Percentiles rank a stretch among this genome's conserved stretches.
Conservation (phyloP, 2,113 vertebrate genomes). For the Tauraco erythrolophus region DNA sequence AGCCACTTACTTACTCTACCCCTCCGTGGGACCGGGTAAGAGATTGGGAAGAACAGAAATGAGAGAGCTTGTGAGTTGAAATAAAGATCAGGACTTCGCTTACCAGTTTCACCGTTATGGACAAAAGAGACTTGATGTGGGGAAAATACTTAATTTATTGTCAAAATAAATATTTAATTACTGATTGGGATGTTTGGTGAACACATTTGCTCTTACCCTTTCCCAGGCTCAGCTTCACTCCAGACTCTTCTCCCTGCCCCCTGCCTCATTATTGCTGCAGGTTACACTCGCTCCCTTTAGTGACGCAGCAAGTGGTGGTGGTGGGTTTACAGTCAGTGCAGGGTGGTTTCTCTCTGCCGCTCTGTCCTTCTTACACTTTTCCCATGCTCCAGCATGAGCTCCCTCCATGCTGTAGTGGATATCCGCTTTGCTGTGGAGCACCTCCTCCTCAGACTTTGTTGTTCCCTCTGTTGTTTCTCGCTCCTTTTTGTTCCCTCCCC, state of each 20-base stretch:
- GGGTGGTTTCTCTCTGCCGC: neutral
- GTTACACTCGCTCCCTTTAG: neutral
- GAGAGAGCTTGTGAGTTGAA: neutral
- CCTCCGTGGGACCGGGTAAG: neutral
- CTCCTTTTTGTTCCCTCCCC: neutral
- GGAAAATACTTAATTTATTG: neutral
- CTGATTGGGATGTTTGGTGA: neutral
- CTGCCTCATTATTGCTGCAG: neutral
- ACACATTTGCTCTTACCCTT: neutral
- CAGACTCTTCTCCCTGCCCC: neutral
- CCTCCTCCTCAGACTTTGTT: neutral
- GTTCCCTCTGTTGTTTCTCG: neutral
- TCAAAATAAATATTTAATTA: neutral
- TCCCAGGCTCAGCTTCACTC: neutral
- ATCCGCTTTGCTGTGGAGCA: neutral
- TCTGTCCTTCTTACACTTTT: neutral
- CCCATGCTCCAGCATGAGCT: neutral
- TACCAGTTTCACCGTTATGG: neutral
- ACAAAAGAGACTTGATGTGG: neutral
- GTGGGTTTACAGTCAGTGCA: rapidly evolving
- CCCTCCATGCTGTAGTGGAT: neutral
- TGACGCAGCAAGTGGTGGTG: neutral
- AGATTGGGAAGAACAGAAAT: neutral
- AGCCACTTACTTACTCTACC: neutral
- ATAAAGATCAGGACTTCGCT: neutral